Evolutionary conservation across 1,140 invertebrate species (phyloP).

Genomic region (Drosophila sp.): DNA sequence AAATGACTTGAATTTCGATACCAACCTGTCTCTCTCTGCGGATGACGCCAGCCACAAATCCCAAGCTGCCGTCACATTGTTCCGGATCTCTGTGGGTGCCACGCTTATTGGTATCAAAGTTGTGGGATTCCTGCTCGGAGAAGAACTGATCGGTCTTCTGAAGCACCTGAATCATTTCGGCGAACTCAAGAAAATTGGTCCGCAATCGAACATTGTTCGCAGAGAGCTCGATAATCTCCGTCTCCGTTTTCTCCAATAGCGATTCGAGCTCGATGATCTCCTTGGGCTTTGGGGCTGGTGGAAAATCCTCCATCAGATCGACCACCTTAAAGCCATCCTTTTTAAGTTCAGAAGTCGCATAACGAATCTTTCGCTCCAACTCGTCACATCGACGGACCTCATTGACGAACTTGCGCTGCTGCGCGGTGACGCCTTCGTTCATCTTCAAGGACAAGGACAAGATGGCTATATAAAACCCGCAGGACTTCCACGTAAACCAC

Average conservation of each 20-base stretch:
- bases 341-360: conserved; percentile 93
- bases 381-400: conserved; percentile 94
- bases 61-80: conserved; percentile 86
- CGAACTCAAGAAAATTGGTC: conserved; percentile 96
- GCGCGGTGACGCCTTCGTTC: conserved; percentile 91
- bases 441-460: conserved; percentile 85
- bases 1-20: not conserved
- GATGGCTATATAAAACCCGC: not conserved
- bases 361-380: conserved; percentile 93
- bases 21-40: conserved; percentile 89
- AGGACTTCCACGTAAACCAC: not conserved
- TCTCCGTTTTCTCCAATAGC: conserved; percentile 96
- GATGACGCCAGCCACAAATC: conserved; percentile 94
- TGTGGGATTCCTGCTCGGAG: conserved; percentile 70
- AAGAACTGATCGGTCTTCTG: conserved; percentile 92
- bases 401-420: conserved; percentile 93
- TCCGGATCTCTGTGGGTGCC: conserved; percentile 90
- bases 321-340: conserved; percentile 91
- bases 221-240: conserved; percentile 96
- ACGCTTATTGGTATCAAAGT: conserved; percentile 86
- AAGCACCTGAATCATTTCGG: conserved; percentile 96
- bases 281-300: conserved; percentile 95
- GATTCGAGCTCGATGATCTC: conserved; percentile 95
- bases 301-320: conserved; percentile 92
- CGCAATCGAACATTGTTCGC: conserved; percentile 97